Base-by-base conservation (phyloP, 2,888 invertebrate genomes). In the Busseola fusca region DNA sequence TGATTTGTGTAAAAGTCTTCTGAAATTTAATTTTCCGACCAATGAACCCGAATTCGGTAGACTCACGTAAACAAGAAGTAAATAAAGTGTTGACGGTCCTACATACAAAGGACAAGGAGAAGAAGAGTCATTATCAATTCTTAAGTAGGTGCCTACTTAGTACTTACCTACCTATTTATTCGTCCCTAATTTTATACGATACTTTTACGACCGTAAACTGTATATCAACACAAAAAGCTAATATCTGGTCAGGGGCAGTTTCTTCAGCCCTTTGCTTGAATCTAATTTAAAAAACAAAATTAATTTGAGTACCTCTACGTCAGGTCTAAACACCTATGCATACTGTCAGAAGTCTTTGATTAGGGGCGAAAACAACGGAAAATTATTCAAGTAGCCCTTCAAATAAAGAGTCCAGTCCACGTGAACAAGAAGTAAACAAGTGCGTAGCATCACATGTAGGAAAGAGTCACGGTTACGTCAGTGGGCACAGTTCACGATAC, bases 381-480 rank as follows among this genome's bases (percentile, higher is more conserved):
- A 14, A 45, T 27, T 45, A n/a, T 18, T 25, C 5, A 48, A 21
- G 48, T 10, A 74, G 52, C 65, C 77, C 76, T 48, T 72, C n/a
- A 40, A 80, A 78, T 72, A 74, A 79, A 74, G 57, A 54, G 45
- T 54, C 30, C 69, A 76, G 80, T 74, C 77, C 67, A 83, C 72
- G 78, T 84, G 76, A 84, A 82, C 76, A 77, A 82, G 82, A 83
- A 75, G 79, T 87, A 84, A 83, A 84, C 82, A 86, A 84, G 86
- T 84, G 80, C 85, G 86, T 84, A 84, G 76, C 84, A 84, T 90
- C 89, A 91, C 87, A 89, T 89, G 89, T 88, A 87, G 90, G 89
- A 90, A 89, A 88, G 88, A 90, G 93, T 92, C 90, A 93, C 93
- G 91, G 93, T 93, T 92, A 93, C 92, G 93, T 93, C 93, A 93